Evolutionary conservation across 2,113 vertebrate species (phyloP).

Genomic region (Mohoua ochrocephala): DNA sequence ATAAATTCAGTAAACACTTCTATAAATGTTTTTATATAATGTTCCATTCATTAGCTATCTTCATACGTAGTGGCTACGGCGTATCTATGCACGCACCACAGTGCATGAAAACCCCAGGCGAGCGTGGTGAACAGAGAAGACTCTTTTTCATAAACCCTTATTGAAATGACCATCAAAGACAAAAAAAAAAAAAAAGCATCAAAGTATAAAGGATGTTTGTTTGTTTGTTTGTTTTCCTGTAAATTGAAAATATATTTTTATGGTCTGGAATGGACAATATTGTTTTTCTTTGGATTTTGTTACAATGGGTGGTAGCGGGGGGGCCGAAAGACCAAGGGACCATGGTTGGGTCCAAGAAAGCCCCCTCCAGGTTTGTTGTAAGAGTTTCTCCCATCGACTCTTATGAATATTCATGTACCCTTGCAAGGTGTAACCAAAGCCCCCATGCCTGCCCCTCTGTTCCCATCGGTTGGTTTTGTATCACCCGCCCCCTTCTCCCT

Average conservation of each 20-base stretch:
- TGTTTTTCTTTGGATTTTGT: background rate
- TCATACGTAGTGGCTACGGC: background rate
- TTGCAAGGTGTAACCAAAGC: too few species aligned
- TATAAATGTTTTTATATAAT: background rate
- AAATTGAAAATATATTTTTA: background rate
- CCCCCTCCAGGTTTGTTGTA: too few species aligned
- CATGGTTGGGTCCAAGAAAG: too few species aligned
- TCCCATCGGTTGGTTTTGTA: too few species aligned
- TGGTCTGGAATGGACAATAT: background rate
- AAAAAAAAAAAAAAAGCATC: background rate
- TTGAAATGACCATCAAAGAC: background rate
- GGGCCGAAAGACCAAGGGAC: too few species aligned
- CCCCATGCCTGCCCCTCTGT: too few species aligned
- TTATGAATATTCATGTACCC: too few species aligned
- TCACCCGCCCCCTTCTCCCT: too few species aligned
- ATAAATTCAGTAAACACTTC: background rate
- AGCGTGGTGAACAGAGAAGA: background rate
- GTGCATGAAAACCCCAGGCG: background rate
- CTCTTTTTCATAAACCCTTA: background rate
- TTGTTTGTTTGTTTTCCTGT: background rate
- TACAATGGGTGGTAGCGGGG: too few species aligned
- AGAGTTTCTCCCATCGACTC: too few species aligned
- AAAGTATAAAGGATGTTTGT: background rate
- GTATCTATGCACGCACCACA: fast-evolving
- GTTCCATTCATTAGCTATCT: background rate